Base-by-base conservation (phyloP, 2,797 vertebrate genomes). In the Melopsittacus undulatus region DNA sequence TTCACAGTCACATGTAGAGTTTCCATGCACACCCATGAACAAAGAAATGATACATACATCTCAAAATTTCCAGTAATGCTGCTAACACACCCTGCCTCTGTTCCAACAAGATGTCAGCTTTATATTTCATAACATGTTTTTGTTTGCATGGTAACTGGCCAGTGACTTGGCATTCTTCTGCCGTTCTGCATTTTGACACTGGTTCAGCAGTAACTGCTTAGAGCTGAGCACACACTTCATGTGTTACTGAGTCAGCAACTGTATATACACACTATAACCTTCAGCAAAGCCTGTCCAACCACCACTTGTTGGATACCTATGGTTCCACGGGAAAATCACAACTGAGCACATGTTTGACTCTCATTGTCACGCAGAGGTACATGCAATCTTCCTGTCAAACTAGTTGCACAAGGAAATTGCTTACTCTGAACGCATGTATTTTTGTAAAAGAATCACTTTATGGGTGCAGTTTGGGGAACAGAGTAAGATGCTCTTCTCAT, bases 141-240 rank as follows among this genome's bases (percentile, higher is more conserved):
- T 96, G 96, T 96, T 96, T 96, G 90, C 90, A 95, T 94, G 91
- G 95, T 96, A 93, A 96, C 87, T 91, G 83, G 69, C 83, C 91
- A 85, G 83, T 69, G 89, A 92, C 90, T 90, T 94, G 88, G 96
- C 95, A 95, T 92, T 93, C 77, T 85, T 84, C 49, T 91, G 73
- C 63, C 0, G 6, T 45, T 83, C 61, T 74, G 26, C 7, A 5
- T 95, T 93, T 93, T 13, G 0, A 93, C 86, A 92, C 56, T 46
- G 82, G 67, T 56, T 89, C 80, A 74, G 56, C 59, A 42, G 76
- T 91, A 67, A 84, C 63, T n/a, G 29, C 70, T 85, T 66, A 57
- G 77, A 94, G 81, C 40, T 2, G 23, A 94, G 78, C 30, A 27
- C 90, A 62, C 52, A 40, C 30, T 66, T 93, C 38, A 43, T 49